A percentile compares a stretch with the other conserved stretches of the same genome.
These are phyloP conservation scores for Notolabrus celidotus DNA, from an alignment of 2,797 vertebrate species.

Conservation along the genomic window DNA sequence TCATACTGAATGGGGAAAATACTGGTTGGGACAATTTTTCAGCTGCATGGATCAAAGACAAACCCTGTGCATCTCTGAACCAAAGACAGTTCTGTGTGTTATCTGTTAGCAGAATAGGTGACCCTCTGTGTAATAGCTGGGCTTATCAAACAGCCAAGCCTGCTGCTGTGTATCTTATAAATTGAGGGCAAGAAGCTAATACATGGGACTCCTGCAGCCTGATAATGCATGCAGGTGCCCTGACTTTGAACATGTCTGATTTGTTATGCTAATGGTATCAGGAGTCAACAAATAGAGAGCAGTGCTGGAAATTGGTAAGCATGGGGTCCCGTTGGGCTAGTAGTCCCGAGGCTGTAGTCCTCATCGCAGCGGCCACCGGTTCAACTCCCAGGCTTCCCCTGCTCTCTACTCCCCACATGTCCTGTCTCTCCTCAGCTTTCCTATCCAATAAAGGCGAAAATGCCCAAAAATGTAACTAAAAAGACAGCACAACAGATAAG, in stretches of 20 bases:
- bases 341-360: too few species aligned
- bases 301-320: neutral
- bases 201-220: neutral
- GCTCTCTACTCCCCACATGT: too few species aligned
- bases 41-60: neutral
- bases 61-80: slow-evolving; percentile 6
- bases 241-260: slow-evolving; percentile 9
- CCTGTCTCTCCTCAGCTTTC: too few species aligned
- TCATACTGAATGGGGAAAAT: neutral
- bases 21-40: neutral
- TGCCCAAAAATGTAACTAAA: too few species aligned
- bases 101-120: slow-evolving; percentile 28
- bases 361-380: too few species aligned
- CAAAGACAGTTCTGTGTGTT: slow-evolving; percentile 15
- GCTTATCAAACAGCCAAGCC: slow-evolving; percentile 38
- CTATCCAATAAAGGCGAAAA: too few species aligned
- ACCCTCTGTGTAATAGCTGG: slow-evolving; percentile 29
- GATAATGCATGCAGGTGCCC: slow-evolving; percentile 28
- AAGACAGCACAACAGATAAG: too few species aligned
- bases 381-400: too few species aligned
- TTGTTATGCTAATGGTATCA: neutral
- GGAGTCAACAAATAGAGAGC: neutral
- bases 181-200: slow-evolving; percentile 30
- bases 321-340: too few species aligned
- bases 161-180: slow-evolving; percentile 24